Conservation (phyloP, 2,113 vertebrate genomes). For the Poeciliopsis prolifica region DNA sequence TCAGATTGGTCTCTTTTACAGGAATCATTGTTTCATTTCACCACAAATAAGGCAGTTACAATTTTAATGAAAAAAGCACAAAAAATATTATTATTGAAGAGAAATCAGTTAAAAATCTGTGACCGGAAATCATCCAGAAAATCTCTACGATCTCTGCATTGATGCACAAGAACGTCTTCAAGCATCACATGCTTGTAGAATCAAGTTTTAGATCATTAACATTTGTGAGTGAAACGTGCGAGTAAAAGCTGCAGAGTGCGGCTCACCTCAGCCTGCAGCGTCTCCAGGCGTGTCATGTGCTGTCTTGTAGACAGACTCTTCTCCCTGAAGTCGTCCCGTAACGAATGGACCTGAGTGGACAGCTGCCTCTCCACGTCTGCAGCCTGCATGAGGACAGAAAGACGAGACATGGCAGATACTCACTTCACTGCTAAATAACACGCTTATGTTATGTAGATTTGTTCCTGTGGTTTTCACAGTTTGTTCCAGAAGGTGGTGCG, state of each 20-base stretch:
- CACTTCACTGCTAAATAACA: background rate
- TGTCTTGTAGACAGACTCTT: slow-evolving; percentile 93
- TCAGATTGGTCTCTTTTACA: too few species aligned
- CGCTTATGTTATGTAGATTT: too few species aligned
- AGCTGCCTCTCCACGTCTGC: slow-evolving; percentile 94
- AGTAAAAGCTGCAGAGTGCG: background rate
- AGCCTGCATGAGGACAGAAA: slow-evolving; percentile 79
- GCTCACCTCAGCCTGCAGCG: slow-evolving; percentile 93
- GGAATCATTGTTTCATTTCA: too few species aligned
- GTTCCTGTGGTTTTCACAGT: background rate
- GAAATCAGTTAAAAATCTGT: too few species aligned
- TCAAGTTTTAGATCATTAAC: too few species aligned
- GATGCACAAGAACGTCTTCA: too few species aligned
- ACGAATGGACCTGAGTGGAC: slow-evolving; percentile 93
- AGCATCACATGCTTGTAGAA: background rate
- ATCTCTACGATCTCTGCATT: too few species aligned
- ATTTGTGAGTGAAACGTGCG: background rate
- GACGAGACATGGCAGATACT: background rate
- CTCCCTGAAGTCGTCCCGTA: slow-evolving; percentile 94
- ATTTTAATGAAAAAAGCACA: too few species aligned
- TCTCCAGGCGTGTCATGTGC: slow-evolving; percentile 93
- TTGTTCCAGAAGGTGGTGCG: slow-evolving; percentile 8
- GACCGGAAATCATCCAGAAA: too few species aligned
- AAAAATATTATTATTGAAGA: too few species aligned
- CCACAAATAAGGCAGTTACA: too few species aligned